Evolutionary conservation across 2,888 invertebrate species (phyloP), one percentile per base, ranked within the genome.

Genomic region (Drosophila atripex): DNA sequence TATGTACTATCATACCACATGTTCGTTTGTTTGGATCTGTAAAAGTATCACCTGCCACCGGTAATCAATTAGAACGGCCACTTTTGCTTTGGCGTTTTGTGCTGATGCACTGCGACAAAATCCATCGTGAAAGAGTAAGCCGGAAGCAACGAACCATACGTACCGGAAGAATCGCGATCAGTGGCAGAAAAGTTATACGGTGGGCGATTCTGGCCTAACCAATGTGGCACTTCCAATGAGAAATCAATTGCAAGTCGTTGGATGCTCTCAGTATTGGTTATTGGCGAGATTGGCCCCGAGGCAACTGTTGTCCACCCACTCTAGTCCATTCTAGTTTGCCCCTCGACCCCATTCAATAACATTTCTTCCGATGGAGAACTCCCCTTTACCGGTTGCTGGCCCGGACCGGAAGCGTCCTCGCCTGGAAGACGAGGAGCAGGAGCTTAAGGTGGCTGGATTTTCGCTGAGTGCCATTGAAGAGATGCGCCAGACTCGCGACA

Each of bases 251-350:
- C 78, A 84, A 87, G 85, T 89, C 89, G 89, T 92, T 92, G 92
- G 92, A 91, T 90, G 91, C 89, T 89, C 90, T 90, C 90, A 90
- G 88, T 90, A 91, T 92, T 92, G 92, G 91, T 84, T 90, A 89
- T 91, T 90, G 88, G 89, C 88, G 87, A 90, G 91, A 90, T 73
- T 71, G 78, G 80, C 78, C 80, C 89, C 76, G 77, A 72, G 64
- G 54, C 85, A 88, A 84, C 88, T 66, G 58, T 75, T 76, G 68
- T 41, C 30, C 11, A 35, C 59, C 38, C 60, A 45, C 28, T 60
- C 21, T 49, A 80, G 71, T 64, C 58, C 52, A 65, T 63, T 35
- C 50, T 49, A 56, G 30, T 21, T 54, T 16, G 16, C 16, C n/a
- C 11, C 32, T 32, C 11, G 1, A 12, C 32, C 30, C 11, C 11